Evolutionary conservation across 2,888 invertebrate species (phyloP).

Genomic region (Platycheirus rosarum): DNA sequence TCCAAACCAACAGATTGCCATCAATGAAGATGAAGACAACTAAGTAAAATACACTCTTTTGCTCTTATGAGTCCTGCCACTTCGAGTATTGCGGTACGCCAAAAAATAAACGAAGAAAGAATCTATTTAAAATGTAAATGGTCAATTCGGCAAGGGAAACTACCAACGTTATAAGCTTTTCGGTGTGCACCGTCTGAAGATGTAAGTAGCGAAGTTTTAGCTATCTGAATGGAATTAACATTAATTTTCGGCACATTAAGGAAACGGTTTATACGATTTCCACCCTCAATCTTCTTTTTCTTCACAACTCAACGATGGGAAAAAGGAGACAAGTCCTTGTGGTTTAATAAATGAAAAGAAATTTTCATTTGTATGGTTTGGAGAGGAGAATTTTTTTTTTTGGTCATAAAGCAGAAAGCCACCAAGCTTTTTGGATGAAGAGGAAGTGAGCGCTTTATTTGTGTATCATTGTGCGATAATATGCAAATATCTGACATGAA

Average conservation of each 20-base stretch:
- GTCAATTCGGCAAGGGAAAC: slow-evolving; percentile 56
- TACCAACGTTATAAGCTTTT: slow-evolving; percentile 8
- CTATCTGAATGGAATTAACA: slow-evolving; percentile 74
- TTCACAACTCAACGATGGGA: not conserved
- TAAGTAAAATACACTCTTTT: slow-evolving; percentile 30
- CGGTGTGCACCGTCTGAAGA: slow-evolving; percentile 54
- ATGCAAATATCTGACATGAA: slow-evolving; percentile 60
- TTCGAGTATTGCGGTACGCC: slow-evolving; percentile 36
- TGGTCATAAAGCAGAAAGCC: slow-evolving; percentile 6
- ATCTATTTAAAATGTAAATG: slow-evolving; percentile 73
- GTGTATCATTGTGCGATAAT: slow-evolving; percentile 71
- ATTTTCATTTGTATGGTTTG: slow-evolving; percentile 68
- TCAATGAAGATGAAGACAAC: slow-evolving; percentile 66
- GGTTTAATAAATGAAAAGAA: slow-evolving; percentile 72
- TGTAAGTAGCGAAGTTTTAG: slow-evolving; percentile 71
- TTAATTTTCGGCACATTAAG: slow-evolving; percentile 74
- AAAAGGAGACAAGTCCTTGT: slow-evolving; percentile 49
- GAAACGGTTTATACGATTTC: slow-evolving; percentile 61
- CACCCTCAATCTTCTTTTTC: slow-evolving; percentile 15
- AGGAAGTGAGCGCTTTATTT: slow-evolving; percentile 60
- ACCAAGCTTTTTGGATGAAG: slow-evolving; percentile 6
- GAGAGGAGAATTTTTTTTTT: slow-evolving; percentile 51
- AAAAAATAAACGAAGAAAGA: too few species aligned
- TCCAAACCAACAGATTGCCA: slow-evolving; percentile 60
- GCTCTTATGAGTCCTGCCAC: not conserved